A percentile compares a stretch with the other conserved stretches of the same genome.
Conservation (phyloP, 2,113 vertebrate species). For the Megaceryle maxima region DNA sequence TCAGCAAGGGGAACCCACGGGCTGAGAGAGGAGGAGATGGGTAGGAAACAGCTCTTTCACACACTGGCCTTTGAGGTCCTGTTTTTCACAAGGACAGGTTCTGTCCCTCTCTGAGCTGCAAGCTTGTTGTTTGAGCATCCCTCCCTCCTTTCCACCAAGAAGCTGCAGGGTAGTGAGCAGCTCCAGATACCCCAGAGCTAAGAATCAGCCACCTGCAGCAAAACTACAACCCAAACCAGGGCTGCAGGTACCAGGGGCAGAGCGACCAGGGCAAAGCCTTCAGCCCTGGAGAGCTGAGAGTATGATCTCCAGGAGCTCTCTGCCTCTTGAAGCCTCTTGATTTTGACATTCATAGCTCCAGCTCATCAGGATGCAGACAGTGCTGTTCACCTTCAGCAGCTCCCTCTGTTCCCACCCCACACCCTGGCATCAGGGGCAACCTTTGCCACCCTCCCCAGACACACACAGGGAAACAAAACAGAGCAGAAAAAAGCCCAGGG, state of each 20-base stretch:
- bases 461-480: background rate
- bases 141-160: background rate
- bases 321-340: background rate
- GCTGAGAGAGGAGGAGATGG: background rate
- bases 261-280: background rate
- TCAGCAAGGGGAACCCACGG: fast-evolving
- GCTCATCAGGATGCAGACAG: conserved; percentile 44
- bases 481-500: background rate
- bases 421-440: background rate
- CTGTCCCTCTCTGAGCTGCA: background rate
- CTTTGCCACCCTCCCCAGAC: background rate
- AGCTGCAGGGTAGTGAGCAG: background rate
- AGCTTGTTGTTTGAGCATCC: background rate
- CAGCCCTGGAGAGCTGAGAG: background rate
- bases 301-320: background rate
- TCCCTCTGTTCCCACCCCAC: background rate
- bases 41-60: background rate
- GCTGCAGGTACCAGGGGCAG: background rate
- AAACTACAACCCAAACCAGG: background rate
- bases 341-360: background rate
- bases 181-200: background rate
- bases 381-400: background rate
- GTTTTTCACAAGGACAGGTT: background rate
- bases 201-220: background rate
- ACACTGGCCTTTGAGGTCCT: background rate